Base-by-base conservation (phyloP, 2,113 vertebrate species). In the Trichomycterus rosablanca region DNA sequence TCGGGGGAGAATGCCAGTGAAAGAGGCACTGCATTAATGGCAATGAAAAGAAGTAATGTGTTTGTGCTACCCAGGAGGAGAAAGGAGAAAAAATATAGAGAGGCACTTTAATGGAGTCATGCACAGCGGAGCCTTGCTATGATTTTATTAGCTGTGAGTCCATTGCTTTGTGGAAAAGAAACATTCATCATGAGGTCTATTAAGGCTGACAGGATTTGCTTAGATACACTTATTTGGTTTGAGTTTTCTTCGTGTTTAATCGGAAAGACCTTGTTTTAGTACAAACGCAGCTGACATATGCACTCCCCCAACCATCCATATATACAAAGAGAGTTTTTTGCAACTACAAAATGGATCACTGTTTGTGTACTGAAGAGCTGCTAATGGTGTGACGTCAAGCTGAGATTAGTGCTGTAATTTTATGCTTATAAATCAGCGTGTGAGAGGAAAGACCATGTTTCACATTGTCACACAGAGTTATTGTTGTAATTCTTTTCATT, bases 1-100 rank as follows among this genome's bases (percentile, higher is more conserved):
- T 46, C 20, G 39, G 53, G 63, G 67, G 76, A 51, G 66, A 80
- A 74, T 73, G 72, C 70, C 65, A 72, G 56, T 83, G 81, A 86
- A 86, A 77, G 79, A 73, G 63, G 63, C 60, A 12, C 35, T 19
- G 74, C 67, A 78, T 79, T 78, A 80, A 79, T 74, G 70, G 77
- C 30, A 60, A 75, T 80, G 53, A 68, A 72, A 67, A 37, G 34
- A 37, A 37, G 34, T 37, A 10, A 37, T 63, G 73, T 64, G n/a
- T 53, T 45, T 59, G 59, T 74, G 32, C 32, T 37, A 22, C 7
- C 70, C 65, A 74, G 60, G 50, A 73, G 70, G 43, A 64, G 35
- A 67, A 30, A 61, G 42, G 49, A 49, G 53, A 43, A 52, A n/a
- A 57, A 52, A 68, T 46, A 63, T 19, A 55, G 40, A 74, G 57